Conservation (phyloP, 1,140 invertebrate genomes). For the Stratiolaelaps scimitus region DNA sequence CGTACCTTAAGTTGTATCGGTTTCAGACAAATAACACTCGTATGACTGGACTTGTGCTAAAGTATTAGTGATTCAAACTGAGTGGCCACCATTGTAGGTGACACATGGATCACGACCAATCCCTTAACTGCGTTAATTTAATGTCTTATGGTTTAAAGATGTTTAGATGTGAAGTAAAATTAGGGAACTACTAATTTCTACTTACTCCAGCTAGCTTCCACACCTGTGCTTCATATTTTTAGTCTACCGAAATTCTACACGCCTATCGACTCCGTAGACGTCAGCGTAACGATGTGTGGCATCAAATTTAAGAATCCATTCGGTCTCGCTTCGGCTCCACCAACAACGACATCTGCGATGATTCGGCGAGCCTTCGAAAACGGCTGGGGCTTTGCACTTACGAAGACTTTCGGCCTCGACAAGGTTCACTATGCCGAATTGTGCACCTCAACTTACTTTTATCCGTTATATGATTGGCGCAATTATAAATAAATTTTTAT, state of each 20-base stretch:
- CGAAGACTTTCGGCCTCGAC: constrained; percentile 87
- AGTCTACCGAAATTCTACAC: constrained; percentile 76
- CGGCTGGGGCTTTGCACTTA: constrained; percentile 91
- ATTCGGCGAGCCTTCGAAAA: constrained; percentile 83
- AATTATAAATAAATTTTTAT: constrained; percentile 11
- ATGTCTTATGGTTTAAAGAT: too few species aligned
- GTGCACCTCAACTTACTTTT: not conserved
- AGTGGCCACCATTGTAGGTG: too few species aligned
- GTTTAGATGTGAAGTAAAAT: too few species aligned
- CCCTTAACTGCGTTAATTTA: too few species aligned
- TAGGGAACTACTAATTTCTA: too few species aligned
- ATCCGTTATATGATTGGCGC: constrained; percentile 5
- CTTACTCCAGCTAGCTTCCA: too few species aligned
- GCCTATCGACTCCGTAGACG: constrained; percentile 81
- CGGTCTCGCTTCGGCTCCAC: constrained; percentile 89
- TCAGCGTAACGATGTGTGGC: constrained; percentile 80
- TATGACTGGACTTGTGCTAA: too few species aligned
- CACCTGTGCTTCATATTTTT: not conserved
- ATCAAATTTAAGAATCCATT: constrained; percentile 92
- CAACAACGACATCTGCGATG: constrained; percentile 86
- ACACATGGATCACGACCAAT: too few species aligned
- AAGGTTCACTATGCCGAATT: constrained; percentile 56
- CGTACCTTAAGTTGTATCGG: too few species aligned
- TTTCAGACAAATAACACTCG: too few species aligned
- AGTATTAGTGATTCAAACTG: too few species aligned